These are phyloP conservation scores for Sialis lutaria DNA, from an alignment of 2,888 invertebrate genomes.

Conservation along the genomic window DNA sequence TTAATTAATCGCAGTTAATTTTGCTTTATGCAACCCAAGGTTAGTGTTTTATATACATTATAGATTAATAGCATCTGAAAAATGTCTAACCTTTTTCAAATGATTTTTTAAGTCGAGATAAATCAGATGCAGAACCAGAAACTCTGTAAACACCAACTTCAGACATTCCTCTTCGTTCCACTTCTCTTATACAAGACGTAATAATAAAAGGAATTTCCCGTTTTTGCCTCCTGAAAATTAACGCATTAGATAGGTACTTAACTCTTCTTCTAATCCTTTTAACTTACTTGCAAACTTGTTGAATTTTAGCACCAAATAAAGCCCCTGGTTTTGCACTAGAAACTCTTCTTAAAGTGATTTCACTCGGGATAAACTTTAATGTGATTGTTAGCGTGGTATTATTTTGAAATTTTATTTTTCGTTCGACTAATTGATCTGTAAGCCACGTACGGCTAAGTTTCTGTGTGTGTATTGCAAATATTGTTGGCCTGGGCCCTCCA, in stretches of 20 bases:
- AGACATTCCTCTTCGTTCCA: conserved; percentile 76
- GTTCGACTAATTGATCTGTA: conserved; percentile 38
- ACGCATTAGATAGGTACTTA: neutral
- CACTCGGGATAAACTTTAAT: conserved; percentile 67
- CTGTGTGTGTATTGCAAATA: conserved; percentile 71
- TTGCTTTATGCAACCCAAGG: too few relatives aligned
- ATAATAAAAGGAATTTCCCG: conserved; percentile 78
- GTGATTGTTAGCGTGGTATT: conserved; percentile 50
- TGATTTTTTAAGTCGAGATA: conserved; percentile 73
- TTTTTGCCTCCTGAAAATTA: conserved; percentile 48
- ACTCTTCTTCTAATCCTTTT: neutral
- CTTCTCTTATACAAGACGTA: conserved; percentile 80
- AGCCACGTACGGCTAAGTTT: conserved; percentile 77
- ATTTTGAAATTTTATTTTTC: conserved; percentile 53
- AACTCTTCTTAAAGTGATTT: conserved; percentile 67
- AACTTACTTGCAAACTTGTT: conserved; percentile 71
- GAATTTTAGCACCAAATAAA: conserved; percentile 81
- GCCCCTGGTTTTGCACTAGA: conserved; percentile 78
- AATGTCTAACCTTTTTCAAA: conserved; percentile 65
- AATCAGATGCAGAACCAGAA: conserved; percentile 83
- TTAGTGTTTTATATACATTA: too few relatives aligned
- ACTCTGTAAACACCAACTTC: conserved; percentile 90
- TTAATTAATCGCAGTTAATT: too few relatives aligned
- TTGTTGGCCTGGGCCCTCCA: conserved; percentile 40
- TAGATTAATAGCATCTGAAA: too few relatives aligned